A percentile compares a stretch with the other conserved stretches of the same genome.
These are phyloP conservation scores for Lagodon rhomboides DNA, from an alignment of 2,797 vertebrate genomes.

Conservation along the genomic window DNA sequence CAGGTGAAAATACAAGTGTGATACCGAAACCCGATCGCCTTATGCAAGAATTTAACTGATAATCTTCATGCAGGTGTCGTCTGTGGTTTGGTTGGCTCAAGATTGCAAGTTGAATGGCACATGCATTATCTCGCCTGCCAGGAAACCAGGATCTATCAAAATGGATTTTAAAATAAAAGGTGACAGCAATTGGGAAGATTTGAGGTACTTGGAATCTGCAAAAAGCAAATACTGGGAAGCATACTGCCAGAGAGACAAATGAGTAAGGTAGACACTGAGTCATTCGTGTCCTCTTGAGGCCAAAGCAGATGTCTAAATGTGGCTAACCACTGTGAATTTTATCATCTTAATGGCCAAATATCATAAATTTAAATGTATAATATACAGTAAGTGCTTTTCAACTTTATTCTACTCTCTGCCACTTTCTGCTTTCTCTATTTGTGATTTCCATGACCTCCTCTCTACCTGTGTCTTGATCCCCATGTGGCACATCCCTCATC, in stretches of 20 bases:
- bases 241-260: conserved; percentile 33
- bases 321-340: conserved; percentile 14
- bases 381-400: background rate
- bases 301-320: conserved; percentile 19
- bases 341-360: conserved; percentile 14
- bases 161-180: conserved; percentile 33
- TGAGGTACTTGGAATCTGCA: conserved; percentile 11
- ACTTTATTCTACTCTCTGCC: background rate
- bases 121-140: conserved; percentile 16
- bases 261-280: conserved; percentile 28
- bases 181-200: conserved; percentile 18
- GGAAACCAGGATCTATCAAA: conserved; percentile 23
- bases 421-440: background rate
- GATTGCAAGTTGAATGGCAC: conserved; percentile 18
- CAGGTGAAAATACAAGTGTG: conserved; percentile 33
- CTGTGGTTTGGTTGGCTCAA: background rate
- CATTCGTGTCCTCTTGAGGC: conserved; percentile 14
- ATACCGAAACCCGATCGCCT: background rate
- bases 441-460: background rate
- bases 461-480: conserved; percentile 83
- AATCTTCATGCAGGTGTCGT: conserved; percentile 16
- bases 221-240: conserved; percentile 24
- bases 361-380: conserved; percentile 1
- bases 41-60: conserved; percentile 1
- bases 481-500: conserved; percentile 86